Evolutionary conservation across 2,113 vertebrate species (phyloP), one percentile per base, ranked within the genome.

Genomic region (Syngnathus typhle): DNA sequence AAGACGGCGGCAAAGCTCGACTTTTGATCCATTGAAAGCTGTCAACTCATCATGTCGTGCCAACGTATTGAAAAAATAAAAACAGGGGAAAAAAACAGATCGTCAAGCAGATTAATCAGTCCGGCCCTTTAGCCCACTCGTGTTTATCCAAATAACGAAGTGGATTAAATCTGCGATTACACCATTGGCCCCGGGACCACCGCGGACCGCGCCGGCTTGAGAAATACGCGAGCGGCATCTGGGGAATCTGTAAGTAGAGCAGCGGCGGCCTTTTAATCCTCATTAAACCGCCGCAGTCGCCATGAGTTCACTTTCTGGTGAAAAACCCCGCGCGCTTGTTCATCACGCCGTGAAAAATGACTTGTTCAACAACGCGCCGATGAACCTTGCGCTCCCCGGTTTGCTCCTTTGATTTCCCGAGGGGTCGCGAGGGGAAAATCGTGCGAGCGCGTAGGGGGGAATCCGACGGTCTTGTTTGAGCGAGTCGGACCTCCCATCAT

Each of bases 371-470:
- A 65, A 56, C 43, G 8, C 12, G 18, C 52, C 60, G 77, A 79
- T 73, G 71, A 72, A 83, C 79, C 65, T 77, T 69, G 54, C 66
- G 72, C 69, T 74, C 60, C 69, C 68, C 13, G 58, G 78, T 81
- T 72, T 68, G 71, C 78, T 72, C 64, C 75, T 77, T 86, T 89
- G 88, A 92, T 92, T 91, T 91, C 91, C 91, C 91, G 69, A 16
- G 67, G 77, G 77, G 13, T 27, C 5, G 8, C 49, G 68, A 27
- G 13, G 27, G 55, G 13, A 49, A 18, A 16, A 15, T 23, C 23
- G 23, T 23, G 21, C 2, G 54, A 12, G 41, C 3, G 41, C 9
- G 9, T 10, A 4, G 11, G 4, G 13, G 55, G 21, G 27, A 32
- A 32, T 32, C 3, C 27, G 12, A 65, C 76, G n/a, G n/a, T 43